Conservation (phyloP, 2,113 vertebrate genomes). For the Passerina amoena region DNA sequence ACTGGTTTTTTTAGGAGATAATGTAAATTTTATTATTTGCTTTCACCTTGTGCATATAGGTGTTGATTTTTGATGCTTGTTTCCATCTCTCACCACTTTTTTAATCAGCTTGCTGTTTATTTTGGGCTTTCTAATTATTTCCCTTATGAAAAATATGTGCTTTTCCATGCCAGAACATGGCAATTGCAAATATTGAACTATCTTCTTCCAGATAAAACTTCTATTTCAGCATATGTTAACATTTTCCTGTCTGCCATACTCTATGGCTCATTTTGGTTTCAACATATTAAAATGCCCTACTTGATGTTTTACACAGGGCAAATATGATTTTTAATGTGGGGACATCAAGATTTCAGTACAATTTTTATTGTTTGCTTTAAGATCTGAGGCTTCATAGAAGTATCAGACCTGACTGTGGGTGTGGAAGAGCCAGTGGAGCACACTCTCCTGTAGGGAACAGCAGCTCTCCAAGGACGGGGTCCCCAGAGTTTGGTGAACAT, state of each 20-base stretch:
- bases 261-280: neutral
- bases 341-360: neutral
- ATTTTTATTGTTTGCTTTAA: neutral
- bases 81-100: neutral
- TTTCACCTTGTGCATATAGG: neutral
- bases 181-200: neutral
- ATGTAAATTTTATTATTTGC: neutral
- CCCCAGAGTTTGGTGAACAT: neutral
- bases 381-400: neutral
- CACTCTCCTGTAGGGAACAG: neutral
- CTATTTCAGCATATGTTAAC: neutral
- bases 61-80: neutral
- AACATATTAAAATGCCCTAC: neutral
- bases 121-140: conserved; percentile 26
- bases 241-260: neutral
- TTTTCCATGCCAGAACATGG: neutral
- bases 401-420: neutral
- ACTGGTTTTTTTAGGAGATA: neutral
- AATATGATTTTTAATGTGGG: neutral
- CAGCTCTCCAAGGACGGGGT: neutral
- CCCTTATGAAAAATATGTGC: neutral
- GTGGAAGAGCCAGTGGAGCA: neutral
- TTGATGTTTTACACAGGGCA: neutral
- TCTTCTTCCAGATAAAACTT: neutral
- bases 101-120: neutral